Percentiles rank a stretch among this genome's conserved stretches.
phyloP scores from a whole-genome alignment of 1,140 invertebrate species.

The Eueides isabella region DNA sequence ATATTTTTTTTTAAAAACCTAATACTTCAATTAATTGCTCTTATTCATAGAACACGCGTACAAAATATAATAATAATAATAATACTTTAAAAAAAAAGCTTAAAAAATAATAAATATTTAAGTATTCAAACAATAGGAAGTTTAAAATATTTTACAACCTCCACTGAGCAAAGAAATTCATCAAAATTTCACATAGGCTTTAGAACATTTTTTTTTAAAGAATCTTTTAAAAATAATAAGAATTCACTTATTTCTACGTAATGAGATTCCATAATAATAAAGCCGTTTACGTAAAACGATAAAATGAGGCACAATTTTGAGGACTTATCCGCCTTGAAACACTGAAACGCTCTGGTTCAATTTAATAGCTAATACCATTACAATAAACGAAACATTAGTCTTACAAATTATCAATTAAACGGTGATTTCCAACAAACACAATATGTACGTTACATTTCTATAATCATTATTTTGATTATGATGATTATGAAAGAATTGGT shows the following conservation, averaged over 20 bases:
- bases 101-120: conserved; percentile 37
- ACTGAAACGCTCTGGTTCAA: conserved; percentile 53
- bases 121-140: conserved; percentile 18
- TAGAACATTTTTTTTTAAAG: conserved; percentile 20
- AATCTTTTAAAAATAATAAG: conserved; percentile 11
- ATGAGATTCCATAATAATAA: conserved; percentile 25
- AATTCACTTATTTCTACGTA: conserved; percentile 3
- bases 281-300: conserved; percentile 43
- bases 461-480: conserved; percentile 6
- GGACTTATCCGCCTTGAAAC: conserved; percentile 53
- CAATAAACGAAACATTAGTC: conserved; percentile 61
- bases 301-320: conserved; percentile 67
- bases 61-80: conserved; percentile 35
- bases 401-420: conserved; percentile 66
- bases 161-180: conserved; percentile 69
- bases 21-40: neutral
- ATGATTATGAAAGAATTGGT: neutral
- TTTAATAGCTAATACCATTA: conserved; percentile 59
- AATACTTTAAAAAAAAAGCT: conserved; percentile 31
- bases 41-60: neutral
- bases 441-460: conserved; percentile 1
- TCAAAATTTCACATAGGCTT: conserved; percentile 45
- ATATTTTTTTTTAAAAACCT: neutral
- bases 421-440: conserved; percentile 46
- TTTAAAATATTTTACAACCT: conserved; percentile 62